Base-by-base conservation (phyloP, 2,797 vertebrate genomes). In the Varecia variegata region DNA sequence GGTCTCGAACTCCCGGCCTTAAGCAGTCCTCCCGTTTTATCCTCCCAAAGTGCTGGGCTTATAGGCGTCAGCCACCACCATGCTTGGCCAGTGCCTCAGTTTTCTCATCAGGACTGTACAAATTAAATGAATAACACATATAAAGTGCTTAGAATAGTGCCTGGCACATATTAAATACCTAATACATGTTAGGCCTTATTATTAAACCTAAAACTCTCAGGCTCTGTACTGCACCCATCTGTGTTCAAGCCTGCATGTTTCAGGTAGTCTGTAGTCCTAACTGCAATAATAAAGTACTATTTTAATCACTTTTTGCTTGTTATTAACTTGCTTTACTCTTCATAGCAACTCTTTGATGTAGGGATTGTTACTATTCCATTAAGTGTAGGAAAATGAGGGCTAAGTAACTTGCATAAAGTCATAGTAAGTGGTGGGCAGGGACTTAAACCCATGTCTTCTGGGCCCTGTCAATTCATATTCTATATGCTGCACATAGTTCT, bases 181-280 rank as follows among this genome's bases (percentile, higher is more conserved):
- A 68, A 21, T 70, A 76, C 87, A 60, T 74, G 7, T 43, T 70
- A 54, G 21, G 5, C 25, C 21, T 81, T 92, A 65, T 93, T 90
- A 43, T 92, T 93, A 95, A 94, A 73, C 14, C 68, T 85, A 80
- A 96, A 97, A 80, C 21, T n/a, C 32, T 20, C 20, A 94, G 52
- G 32, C 56, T 80, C 20, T 93, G 7, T 40, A 38, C 47, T 81
- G 20, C 17, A 70, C 27, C 54, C 60, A 77, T 74, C n/a, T 79
- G 35, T 35, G 23, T 43, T 85, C 32, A 50, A 67, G 30, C 89
- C 68, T 93, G 30, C 85, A 32, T 90, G 38, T 90, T 95, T 82
- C 52, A 87, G 58, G 30, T 87, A 80, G 13, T 91, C 62, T 74
- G 4, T 93, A 76, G 62, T 86, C 62, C 60, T 60, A 90, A 81